These are phyloP conservation scores for Lepidurus arcticus DNA, from an alignment of 1,140 invertebrate genomes.

Conservation along the genomic window DNA sequence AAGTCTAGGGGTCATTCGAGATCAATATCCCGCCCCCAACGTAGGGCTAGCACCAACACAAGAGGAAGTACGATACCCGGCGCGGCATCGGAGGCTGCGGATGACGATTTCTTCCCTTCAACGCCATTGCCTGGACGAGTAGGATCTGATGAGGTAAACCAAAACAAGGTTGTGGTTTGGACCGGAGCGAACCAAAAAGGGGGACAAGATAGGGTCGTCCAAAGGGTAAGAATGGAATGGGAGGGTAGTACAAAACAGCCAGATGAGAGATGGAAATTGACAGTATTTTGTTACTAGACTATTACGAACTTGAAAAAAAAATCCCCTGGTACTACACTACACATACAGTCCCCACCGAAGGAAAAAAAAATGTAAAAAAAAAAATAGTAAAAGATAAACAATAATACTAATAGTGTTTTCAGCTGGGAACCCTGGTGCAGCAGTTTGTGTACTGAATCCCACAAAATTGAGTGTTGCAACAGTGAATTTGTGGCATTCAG, in stretches of 20 bases:
- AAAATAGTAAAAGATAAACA: too few species aligned
- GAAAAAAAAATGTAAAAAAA: too few species aligned
- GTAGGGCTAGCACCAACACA: constrained; percentile 20
- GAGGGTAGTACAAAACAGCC: background rate
- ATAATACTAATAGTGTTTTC: too few species aligned
- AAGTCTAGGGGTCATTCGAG: constrained; percentile 11
- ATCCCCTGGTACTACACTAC: too few species aligned
- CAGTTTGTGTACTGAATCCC: too few species aligned
- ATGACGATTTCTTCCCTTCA: background rate
- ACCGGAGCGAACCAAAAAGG: background rate
- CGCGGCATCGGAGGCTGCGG: constrained; percentile 1
- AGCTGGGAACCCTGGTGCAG: too few species aligned
- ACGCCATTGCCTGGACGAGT: constrained; percentile 8
- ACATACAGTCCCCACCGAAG: too few species aligned
- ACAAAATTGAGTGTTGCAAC: too few species aligned
- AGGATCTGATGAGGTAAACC: background rate
- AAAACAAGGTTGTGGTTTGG: background rate
- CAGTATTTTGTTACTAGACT: background rate
- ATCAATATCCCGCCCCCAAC: constrained; percentile 17
- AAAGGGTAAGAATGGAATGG: background rate
- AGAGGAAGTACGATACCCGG: constrained; percentile 20
- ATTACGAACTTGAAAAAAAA: too few species aligned
- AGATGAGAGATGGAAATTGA: background rate
- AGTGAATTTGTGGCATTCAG: too few species aligned
- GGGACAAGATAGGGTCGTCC: background rate